Percentiles rank a stretch among this genome's conserved stretches.
These are phyloP conservation scores for Torymus auratus DNA, from an alignment of 2,888 invertebrate species.

Conservation along the genomic window DNA sequence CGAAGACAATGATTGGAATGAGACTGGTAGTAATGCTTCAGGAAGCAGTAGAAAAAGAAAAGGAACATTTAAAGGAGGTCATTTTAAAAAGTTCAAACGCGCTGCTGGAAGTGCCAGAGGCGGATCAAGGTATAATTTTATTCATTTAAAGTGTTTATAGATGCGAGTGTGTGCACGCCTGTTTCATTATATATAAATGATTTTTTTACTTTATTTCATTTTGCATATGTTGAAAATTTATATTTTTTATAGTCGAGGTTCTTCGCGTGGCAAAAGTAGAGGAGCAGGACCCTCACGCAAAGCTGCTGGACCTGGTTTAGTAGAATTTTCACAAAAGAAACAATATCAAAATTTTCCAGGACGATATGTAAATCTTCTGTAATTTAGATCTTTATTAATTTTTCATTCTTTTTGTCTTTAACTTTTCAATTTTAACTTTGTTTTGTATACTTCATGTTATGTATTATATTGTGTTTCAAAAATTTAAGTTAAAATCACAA, in stretches of 20 bases:
- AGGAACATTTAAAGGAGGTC: conserved; percentile 59
- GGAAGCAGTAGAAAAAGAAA: conserved; percentile 68
- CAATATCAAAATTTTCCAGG: conserved; percentile 55
- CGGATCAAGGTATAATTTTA: conserved; percentile 58
- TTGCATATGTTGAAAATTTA: conserved; percentile 7
- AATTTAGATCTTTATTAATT: conserved; percentile 5
- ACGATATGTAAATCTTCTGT: conserved; percentile 50
- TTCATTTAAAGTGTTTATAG: not conserved
- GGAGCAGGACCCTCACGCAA: conserved; percentile 26
- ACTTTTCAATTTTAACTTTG: not conserved
- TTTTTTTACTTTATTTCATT: not conserved
- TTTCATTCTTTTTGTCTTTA: not conserved
- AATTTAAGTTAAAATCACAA: conserved; percentile 20
- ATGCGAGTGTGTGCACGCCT: no score
- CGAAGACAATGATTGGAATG: conserved; percentile 54
- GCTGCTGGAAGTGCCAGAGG: conserved; percentile 30
- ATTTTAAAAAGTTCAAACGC: conserved; percentile 68
- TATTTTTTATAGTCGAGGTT: not conserved
- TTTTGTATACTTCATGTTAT: conserved; percentile 11
- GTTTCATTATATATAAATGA: not conserved
- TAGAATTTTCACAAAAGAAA: conserved; percentile 68
- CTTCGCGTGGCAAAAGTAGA: conserved; percentile 21
- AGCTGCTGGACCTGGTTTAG: conserved; percentile 66
- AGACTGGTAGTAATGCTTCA: conserved; percentile 24
- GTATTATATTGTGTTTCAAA: conserved; percentile 16